Percentiles rank a stretch among this genome's conserved stretches.
Evolutionary conservation across 2,113 vertebrate genomes (phyloP).

Genomic region (Austrofundulus limnaeus): DNA sequence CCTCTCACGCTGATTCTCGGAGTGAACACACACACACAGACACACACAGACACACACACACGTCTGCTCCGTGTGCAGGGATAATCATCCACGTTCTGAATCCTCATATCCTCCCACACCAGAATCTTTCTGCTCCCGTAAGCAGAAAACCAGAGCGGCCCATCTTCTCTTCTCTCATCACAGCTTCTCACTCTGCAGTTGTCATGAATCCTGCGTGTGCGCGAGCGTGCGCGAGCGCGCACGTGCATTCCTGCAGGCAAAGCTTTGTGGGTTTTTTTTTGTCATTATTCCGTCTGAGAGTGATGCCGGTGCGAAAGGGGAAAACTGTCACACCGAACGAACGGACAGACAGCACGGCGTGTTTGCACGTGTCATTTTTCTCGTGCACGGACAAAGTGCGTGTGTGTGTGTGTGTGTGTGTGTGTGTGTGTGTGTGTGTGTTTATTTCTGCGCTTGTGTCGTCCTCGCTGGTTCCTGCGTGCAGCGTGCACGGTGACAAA

Average conservation of each 20-base stretch:
- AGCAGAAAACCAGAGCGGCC: slow-evolving; percentile 67
- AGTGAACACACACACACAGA: slow-evolving; percentile 21
- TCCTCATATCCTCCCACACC: slow-evolving; percentile 73
- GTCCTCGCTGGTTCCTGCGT: slow-evolving; percentile 39
- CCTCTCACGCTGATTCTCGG: slow-evolving; percentile 4
- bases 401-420: no score
- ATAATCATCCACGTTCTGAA: slow-evolving; percentile 71
- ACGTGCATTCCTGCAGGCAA: slow-evolving; percentile 54
- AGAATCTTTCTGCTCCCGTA: slow-evolving; percentile 70
- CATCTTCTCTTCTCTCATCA: slow-evolving; percentile 63
- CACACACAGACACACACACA: slow-evolving; percentile 27
- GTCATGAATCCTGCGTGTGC: slow-evolving; percentile 49
- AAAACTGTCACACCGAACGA: no score
- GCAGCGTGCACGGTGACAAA: slow-evolving; percentile 63
- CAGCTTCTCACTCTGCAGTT: slow-evolving; percentile 53
- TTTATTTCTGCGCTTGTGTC: slow-evolving; percentile 24
- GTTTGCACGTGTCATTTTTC: slow-evolving; percentile 29
- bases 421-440: no score
- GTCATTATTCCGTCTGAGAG: slow-evolving; percentile 46
- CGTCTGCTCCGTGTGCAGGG: slow-evolving; percentile 40
- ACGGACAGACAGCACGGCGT: slow-evolving; percentile 12
- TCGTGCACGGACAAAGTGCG: slow-evolving; percentile 5
- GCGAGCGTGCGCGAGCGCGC: slow-evolving; percentile 21
- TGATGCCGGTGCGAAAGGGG: no score
- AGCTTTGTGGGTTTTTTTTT: slow-evolving; percentile 60